Percentiles rank a stretch among this genome's conserved stretches.
These are phyloP conservation scores for Nemapogon koenigi DNA, from an alignment of 2,888 invertebrate genomes.

Conservation along the genomic window DNA sequence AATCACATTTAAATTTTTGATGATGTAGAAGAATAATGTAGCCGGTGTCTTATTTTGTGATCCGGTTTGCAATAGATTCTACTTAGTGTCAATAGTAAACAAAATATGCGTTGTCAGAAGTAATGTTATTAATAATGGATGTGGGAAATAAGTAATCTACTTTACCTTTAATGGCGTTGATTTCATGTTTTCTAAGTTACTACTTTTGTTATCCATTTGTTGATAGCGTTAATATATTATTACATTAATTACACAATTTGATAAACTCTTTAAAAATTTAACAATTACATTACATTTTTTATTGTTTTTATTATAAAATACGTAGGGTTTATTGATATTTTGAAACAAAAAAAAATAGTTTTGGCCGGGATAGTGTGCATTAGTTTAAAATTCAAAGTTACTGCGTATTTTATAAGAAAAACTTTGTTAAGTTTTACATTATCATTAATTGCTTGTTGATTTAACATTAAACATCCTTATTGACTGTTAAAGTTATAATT, in stretches of 20 bases:
- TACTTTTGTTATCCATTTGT: not conserved
- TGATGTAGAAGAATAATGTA: too few relatives aligned
- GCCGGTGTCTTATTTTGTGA: too few relatives aligned
- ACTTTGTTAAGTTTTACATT: slow-evolving; percentile 52
- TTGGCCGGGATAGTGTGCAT: slow-evolving; percentile 15
- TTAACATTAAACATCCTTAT: slow-evolving; percentile 57
- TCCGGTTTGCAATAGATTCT: too few relatives aligned
- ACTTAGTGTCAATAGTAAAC: too few relatives aligned
- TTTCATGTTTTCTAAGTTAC: not conserved
- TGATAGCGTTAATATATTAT: not conserved
- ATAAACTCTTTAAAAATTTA: not conserved
- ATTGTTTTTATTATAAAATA: slow-evolving; percentile 23
- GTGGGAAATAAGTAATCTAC: not conserved
- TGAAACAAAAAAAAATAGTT: slow-evolving; percentile 17
- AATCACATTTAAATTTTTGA: slow-evolving; percentile 27
- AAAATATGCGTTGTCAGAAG: not conserved
- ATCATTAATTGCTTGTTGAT: slow-evolving; percentile 52
- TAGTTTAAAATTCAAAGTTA: not conserved
- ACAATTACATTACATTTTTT: slow-evolving; percentile 62
- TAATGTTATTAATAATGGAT: not conserved
- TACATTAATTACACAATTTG: not conserved
- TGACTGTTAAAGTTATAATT: slow-evolving; percentile 44
- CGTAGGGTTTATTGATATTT: slow-evolving; percentile 7
- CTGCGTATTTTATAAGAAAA: slow-evolving; percentile 3
- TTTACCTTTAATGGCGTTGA: not conserved